Base-by-base conservation (phyloP, 2,797 vertebrate species). In the Manis crassicaudata region DNA sequence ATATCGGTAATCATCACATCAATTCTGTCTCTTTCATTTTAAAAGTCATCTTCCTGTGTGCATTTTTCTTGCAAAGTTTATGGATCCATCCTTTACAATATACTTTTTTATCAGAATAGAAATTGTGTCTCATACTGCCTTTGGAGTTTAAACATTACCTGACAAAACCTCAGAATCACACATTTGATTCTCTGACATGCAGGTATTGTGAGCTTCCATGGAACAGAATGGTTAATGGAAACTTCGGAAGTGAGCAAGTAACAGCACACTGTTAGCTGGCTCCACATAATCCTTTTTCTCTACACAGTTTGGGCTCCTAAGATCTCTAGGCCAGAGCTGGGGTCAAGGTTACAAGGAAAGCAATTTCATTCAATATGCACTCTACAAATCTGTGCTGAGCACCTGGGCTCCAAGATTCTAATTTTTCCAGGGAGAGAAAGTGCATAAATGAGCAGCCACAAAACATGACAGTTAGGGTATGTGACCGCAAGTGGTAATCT, bases 381-480 rank as follows among this genome's bases (percentile, higher is more conserved):
- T 65, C 79, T 63, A n/a, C 29, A 37, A 27, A 79, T 86, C 79
- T 12, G 54, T 25, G 16, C 54, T 8, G 27, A 77, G 23, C 56
- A 90, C 82, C 86, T 72, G 79, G 3, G 60, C 37, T 56, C 12
- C 0, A 3, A 81, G 75, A n/a, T 63, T 56, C 67, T 95, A 21
- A 76, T 86, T 92, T 96, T 50, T 94, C 88, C 13, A 72, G 83
- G 80, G 65, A 79, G 90, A 70, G 92, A 75, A 58, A 18, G 32
- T 1, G 0, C 6, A 60, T 91, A 76, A 84, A 75, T 35, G 82
- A 90, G 23, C 67, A 88, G 35, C 84, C 35, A 56, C n/a, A 92
- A 70, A 96, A 37, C 16, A 23, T 7, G n/a, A 50, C 21, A n/a
- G n/a, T 27, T 46, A 73, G 68, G 58, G 65, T 79, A 25, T 75